Conservation (phyloP, 1,140 invertebrate species). For the Drosophila novamexicana region DNA sequence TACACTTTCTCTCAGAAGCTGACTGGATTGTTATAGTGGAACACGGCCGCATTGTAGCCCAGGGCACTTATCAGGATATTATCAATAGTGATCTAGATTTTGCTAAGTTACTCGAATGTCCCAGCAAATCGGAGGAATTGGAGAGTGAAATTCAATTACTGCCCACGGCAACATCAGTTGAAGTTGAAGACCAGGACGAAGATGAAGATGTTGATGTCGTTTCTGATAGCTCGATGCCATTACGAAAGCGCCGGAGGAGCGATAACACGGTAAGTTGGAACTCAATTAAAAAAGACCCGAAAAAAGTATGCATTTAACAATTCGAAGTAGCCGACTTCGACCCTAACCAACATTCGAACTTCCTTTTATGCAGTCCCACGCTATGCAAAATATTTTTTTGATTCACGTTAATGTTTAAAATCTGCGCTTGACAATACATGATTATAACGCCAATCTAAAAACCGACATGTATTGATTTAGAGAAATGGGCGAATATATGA, state of each 20-base stretch:
- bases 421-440: too few species aligned
- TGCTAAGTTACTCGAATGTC: conserved; percentile 84
- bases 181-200: conserved; percentile 50
- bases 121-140: conserved; percentile 51
- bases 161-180: conserved; percentile 30
- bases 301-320: too few species aligned
- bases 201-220: conserved; percentile 70
- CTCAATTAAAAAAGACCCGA: not conserved
- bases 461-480: too few species aligned
- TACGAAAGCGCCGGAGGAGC: conserved; percentile 43
- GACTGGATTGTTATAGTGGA: conserved; percentile 92
- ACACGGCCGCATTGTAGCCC: conserved; percentile 86
- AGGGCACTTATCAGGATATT: conserved; percentile 87
- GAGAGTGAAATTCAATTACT: conserved; percentile 14
- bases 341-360: too few species aligned
- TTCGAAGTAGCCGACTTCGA: too few species aligned
- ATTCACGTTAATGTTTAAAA: too few species aligned
- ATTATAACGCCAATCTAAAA: too few species aligned
- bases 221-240: conserved; percentile 52
- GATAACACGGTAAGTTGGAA: conserved; percentile 49
- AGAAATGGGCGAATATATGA: too few species aligned
- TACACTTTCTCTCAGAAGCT: conserved; percentile 91
- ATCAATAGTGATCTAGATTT: conserved; percentile 86
- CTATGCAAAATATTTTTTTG: too few species aligned
- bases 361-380: too few species aligned